Conservation (phyloP, 2,113 vertebrate species). For the Aleadryas rufinucha region DNA sequence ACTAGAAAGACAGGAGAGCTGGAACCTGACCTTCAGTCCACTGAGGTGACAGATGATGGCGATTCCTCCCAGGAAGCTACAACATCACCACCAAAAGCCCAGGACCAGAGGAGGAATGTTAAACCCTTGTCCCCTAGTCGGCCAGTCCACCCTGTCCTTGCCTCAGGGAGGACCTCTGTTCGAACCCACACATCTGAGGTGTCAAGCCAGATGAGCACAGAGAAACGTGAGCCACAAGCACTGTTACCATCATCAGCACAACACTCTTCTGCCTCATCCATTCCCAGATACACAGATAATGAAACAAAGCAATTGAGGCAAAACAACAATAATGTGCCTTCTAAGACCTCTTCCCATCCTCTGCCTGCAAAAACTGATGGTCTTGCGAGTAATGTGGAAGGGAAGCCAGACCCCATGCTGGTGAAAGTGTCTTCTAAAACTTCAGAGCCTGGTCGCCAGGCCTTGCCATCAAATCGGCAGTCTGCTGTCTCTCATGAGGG, state of each 20-base stretch:
- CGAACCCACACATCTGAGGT: conserved; percentile 12
- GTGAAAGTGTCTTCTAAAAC: conserved; percentile 48
- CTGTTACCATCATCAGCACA: neutral
- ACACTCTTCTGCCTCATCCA: neutral
- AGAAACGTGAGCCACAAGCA: neutral
- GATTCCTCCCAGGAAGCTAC: conserved; percentile 43
- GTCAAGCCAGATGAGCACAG: neutral
- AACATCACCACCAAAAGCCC: conserved; percentile 12
- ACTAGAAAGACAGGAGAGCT: conserved; percentile 15
- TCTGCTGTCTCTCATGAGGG: neutral
- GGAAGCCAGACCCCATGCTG: conserved; percentile 8
- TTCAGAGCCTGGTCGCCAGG: neutral
- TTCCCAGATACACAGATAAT: conserved; percentile 35
- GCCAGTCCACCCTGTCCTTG: conserved; percentile 75
- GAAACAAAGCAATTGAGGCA: conserved; percentile 51
- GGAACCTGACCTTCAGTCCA: conserved; percentile 56
- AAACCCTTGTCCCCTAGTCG: conserved; percentile 73
- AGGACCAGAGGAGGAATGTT: conserved; percentile 32
- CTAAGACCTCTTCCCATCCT: neutral
- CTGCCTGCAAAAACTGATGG: conserved; percentile 12
- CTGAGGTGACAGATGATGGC: conserved; percentile 10
- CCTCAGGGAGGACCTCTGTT: conserved; percentile 71
- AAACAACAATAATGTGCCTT: neutral
- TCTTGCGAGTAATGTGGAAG: neutral
- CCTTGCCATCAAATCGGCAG: neutral